Base-by-base conservation (phyloP, 2,888 invertebrate species). In the Idaea dimidiata region DNA sequence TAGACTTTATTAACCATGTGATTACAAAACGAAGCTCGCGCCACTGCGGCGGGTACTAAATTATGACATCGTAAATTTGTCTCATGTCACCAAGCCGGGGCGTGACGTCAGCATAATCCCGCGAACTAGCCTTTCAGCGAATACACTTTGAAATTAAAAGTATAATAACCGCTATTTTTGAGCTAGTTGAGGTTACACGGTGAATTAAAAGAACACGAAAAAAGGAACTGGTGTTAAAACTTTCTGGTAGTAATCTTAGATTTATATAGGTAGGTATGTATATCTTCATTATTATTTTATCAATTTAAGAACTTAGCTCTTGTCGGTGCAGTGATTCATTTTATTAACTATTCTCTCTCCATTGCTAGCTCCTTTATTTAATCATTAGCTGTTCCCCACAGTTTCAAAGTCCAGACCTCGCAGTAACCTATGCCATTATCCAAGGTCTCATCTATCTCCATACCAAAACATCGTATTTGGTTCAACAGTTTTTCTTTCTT, bases 21-120 rank as follows among this genome's bases (percentile, higher is more conserved):
- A 74, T 70, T 72, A 69, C 63, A 67, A 65, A 72, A 68, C 62
- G 67, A 63, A 67, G 68, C 61, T 65, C 70, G 65, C 71, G 66
- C 64, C 66, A 59, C 66, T 62, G 66, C 64, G 71, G 72, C 72
- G 65, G 64, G 64, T 66, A 72, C 74, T 81, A 78, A 83, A 76
- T 82, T 82, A 82, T 83, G 79, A 79, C 79, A 69, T 79, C 81
- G 73, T 83, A 83, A 82, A 84, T 83, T 77, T 69, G 75, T 81
- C 76, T 75, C 65, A 67, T 80, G 81, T 80, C 82, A 74, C 64
- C 78, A 62, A 66, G 65, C 61, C 63, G 65, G 64, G 58, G 73
- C 69, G 69, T 71, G 66, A 68, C 71, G 72, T 75, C 75, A 70
- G 72, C 71, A 60, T 74, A 72, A 77, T 79, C 73, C 33, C 55